phyloP scores from a whole-genome alignment of 2,888 invertebrate genomes.

The Cheilosia pagana region DNA sequence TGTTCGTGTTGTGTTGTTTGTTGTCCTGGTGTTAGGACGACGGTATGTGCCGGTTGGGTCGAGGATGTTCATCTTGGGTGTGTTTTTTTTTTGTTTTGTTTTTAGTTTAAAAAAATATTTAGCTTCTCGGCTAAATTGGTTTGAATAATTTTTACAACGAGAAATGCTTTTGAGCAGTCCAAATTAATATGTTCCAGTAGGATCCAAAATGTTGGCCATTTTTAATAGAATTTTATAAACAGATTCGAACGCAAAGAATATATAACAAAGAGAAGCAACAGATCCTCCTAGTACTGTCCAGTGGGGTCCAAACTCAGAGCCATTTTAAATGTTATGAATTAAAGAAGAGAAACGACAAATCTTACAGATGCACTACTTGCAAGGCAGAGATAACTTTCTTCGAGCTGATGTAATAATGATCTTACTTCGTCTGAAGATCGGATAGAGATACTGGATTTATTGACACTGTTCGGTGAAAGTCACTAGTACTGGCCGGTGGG shows the following conservation, averaged over 20 bases:
- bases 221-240: slow-evolving; percentile 63
- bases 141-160: background rate
- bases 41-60: slow-evolving; percentile 83
- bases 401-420: slow-evolving; percentile 17
- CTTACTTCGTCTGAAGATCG: slow-evolving; percentile 17
- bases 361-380: slow-evolving; percentile 2
- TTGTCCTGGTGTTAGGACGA: slow-evolving; percentile 79
- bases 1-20: slow-evolving; percentile 76
- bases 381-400: slow-evolving; percentile 33
- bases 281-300: slow-evolving; percentile 80
- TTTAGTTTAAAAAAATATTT: slow-evolving; percentile 14
- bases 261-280: slow-evolving; percentile 8
- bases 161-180: background rate
- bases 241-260: slow-evolving; percentile 3
- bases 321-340: slow-evolving; percentile 74
- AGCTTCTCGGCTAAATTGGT: slow-evolving; percentile 7
- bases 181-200: slow-evolving; percentile 82
- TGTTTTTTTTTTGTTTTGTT: slow-evolving; percentile 23
- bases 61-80: slow-evolving; percentile 78
- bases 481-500: slow-evolving; percentile 83
- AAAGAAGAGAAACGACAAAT: slow-evolving; percentile 13
- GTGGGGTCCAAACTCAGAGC: slow-evolving; percentile 83
- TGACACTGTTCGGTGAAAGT: slow-evolving; percentile 53
- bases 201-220: slow-evolving; percentile 81
- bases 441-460: slow-evolving; percentile 28